Evolutionary conservation across 2,888 invertebrate species (phyloP).

Genomic region (Epirrhoe alternata): DNA sequence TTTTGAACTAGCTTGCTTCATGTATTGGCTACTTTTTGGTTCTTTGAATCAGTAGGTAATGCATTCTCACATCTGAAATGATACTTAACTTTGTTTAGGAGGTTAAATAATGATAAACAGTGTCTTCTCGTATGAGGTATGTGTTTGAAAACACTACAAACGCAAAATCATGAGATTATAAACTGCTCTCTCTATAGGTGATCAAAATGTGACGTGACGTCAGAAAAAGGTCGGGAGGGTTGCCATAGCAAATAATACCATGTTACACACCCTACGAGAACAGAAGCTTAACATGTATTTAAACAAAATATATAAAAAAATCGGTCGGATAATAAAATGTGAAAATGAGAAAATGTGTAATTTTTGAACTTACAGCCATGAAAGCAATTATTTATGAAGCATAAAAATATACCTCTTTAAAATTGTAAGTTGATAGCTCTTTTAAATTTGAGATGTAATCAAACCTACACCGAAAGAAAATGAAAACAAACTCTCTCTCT

Average conservation of each 20-base stretch:
- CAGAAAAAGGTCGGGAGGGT: conserved; percentile 78
- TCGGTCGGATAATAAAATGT: no score
- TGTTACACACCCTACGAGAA: conserved; percentile 60
- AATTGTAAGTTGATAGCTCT: not conserved
- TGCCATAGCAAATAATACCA: conserved; percentile 81
- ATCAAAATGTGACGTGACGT: conserved; percentile 74
- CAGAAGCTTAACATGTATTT: not conserved
- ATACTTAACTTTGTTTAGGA: not conserved
- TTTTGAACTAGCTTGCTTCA: no score
- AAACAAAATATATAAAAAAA: not conserved
- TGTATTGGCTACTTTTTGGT: no score
- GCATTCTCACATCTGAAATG: no score
- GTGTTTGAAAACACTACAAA: conserved; percentile 61
- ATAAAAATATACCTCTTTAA: not conserved
- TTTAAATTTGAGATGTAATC: not conserved
- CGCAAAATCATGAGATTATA: conserved; percentile 74
- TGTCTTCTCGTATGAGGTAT: conserved; percentile 20
- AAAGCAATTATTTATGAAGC: not conserved
- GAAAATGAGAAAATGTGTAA: no score
- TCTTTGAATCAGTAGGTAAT: no score
- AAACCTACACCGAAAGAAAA: not conserved
- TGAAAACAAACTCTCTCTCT: not conserved
- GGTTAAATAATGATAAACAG: not conserved
- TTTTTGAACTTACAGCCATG: no score
- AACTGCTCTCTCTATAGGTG: conserved; percentile 77